Conservation (phyloP, 2,797 vertebrate species). For the Natrix natrix region DNA sequence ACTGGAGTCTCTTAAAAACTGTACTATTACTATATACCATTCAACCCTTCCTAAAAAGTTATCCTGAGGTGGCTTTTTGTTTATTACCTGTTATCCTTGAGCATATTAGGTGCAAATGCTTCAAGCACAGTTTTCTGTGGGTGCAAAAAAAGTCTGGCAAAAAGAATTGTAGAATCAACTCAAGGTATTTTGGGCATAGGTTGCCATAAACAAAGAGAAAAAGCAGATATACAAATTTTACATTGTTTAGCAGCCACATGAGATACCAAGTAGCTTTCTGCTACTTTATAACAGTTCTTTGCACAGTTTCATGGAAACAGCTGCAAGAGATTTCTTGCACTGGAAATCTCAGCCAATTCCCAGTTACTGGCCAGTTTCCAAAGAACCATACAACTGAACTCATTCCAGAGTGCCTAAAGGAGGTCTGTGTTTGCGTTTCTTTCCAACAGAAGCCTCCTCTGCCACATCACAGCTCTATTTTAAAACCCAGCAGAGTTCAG, state of each 20-base stretch:
- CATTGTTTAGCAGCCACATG: background rate
- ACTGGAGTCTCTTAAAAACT: background rate
- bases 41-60: background rate
- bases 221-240: background rate
- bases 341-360: background rate
- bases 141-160: background rate
- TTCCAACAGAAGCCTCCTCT: background rate
- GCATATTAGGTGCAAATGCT: background rate
- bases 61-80: background rate
- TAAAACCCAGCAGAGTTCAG: background rate
- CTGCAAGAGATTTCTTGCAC: background rate
- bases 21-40: background rate
- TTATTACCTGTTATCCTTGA: background rate
- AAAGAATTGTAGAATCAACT: background rate
- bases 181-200: background rate
- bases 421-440: background rate
- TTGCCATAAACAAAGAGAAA: background rate
- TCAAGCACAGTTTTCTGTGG: background rate
- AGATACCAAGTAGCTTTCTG: background rate
- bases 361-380: background rate
- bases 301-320: constrained; percentile 1
- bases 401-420: background rate
- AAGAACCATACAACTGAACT: background rate
- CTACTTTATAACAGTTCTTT: background rate
- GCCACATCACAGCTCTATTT: background rate